These are phyloP conservation scores for Syrmaticus mikado DNA, from an alignment of 2,113 vertebrate species.

Conservation along the genomic window DNA sequence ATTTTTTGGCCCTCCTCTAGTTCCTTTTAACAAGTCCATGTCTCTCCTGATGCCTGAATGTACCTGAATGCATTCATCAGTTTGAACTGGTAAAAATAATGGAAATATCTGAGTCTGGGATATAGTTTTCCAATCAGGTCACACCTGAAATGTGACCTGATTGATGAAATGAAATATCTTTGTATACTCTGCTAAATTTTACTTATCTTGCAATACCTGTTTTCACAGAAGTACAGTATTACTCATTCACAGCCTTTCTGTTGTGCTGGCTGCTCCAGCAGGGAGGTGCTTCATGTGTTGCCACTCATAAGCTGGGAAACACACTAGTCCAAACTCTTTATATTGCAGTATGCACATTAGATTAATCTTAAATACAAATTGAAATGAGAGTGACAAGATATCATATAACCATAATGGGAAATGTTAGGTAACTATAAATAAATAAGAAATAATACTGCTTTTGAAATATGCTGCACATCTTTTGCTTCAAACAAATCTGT, in stretches of 20 bases:
- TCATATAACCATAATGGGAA: not conserved
- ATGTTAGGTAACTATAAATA: not conserved
- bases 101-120: not conserved
- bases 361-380: not conserved
- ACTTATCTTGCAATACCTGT: not conserved
- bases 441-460: not conserved
- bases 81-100: not conserved
- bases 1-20: too few species aligned
- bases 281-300: not conserved
- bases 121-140: not conserved
- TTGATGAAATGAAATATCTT: not conserved
- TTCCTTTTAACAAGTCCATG: too few species aligned
- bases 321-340: not conserved
- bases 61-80: not conserved
- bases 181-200: not conserved
- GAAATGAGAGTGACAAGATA: not conserved
- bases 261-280: not conserved
- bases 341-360: not conserved
- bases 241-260: not conserved
- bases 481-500: not conserved
- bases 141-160: not conserved
- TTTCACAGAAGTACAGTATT: not conserved
- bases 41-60: too few species aligned
- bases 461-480: rapidly evolving
- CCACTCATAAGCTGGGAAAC: not conserved